Conservation (phyloP, 2,888 invertebrate species). For the Gari tellinella region DNA sequence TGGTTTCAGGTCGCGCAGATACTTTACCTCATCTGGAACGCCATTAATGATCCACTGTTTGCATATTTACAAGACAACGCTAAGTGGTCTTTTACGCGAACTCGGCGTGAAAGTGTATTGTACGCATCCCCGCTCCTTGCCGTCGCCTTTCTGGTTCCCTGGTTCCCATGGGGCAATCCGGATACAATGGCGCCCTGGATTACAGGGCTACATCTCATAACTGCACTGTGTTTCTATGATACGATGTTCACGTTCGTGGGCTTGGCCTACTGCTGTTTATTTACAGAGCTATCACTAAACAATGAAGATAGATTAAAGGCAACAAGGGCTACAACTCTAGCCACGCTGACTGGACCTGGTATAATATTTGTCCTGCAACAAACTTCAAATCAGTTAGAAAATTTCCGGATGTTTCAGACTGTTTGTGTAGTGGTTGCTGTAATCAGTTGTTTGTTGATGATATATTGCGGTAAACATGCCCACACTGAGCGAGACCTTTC, state of each 20-base stretch:
- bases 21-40: constrained; percentile 85
- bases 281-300: constrained; percentile 82
- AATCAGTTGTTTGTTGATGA: constrained; percentile 71
- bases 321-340: constrained; percentile 80
- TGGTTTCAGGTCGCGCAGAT: constrained; percentile 85
- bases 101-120: constrained; percentile 83
- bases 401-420: constrained; percentile 80
- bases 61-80: constrained; percentile 83
- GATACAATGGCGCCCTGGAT: constrained; percentile 84
- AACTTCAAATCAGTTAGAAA: constrained; percentile 78
- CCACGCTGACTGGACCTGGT: constrained; percentile 69
- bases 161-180: too few relatives aligned
- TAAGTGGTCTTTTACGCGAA: constrained; percentile 78
- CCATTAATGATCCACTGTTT: constrained; percentile 85
- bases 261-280: constrained; percentile 83
- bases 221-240: constrained; percentile 84
- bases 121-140: constrained; percentile 84
- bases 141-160: too few relatives aligned
- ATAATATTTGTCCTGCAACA: constrained; percentile 74
- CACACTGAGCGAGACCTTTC: constrained; percentile 74
- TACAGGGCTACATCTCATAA: constrained; percentile 84
- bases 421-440: constrained; percentile 76
- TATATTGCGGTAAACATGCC: constrained; percentile 75
- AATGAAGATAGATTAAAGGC: constrained; percentile 80
- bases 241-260: constrained; percentile 84